Conservation (phyloP, 2,888 invertebrate species). For the Ctenicera cuprea region DNA sequence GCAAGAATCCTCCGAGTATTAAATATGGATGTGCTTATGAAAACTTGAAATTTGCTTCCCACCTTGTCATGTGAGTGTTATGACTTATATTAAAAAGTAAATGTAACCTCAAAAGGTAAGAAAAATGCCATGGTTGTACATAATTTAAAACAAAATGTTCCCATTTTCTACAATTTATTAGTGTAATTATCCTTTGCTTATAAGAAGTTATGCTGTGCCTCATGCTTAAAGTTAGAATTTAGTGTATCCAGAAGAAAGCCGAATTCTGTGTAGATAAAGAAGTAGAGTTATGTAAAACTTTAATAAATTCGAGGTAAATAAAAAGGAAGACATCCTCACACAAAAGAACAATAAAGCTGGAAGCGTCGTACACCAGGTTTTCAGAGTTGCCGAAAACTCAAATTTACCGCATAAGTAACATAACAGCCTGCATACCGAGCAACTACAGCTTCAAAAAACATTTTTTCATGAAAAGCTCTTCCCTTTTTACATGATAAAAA, state of each 20-base stretch:
- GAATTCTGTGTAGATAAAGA: not conserved
- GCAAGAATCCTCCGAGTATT: too few relatives aligned
- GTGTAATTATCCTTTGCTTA: not conserved
- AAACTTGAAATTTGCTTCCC: too few relatives aligned
- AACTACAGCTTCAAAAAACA: not conserved
- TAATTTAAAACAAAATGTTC: not conserved
- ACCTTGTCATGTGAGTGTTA: too few relatives aligned
- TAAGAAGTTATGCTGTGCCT: slow-evolving; percentile 11
- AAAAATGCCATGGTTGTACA: not conserved
- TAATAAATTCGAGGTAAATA: slow-evolving; percentile 21
- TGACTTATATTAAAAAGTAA: not conserved
- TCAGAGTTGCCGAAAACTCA: slow-evolving; percentile 8
- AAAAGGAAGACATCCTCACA: slow-evolving; percentile 3
- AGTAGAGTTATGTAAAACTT: slow-evolving; percentile 18
- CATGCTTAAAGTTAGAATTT: not conserved
- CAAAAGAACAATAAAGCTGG: slow-evolving; percentile 22
- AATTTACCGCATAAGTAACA: slow-evolving; percentile 24
- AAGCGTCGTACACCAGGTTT: slow-evolving; percentile 14
- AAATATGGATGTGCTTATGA: too few relatives aligned
- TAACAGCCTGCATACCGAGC: slow-evolving; percentile 9
- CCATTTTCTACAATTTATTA: slow-evolving; percentile 4
- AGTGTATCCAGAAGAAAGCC: not conserved
- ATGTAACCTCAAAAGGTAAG: not conserved
- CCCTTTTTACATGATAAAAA: slow-evolving; percentile 13
- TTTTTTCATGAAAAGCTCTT: slow-evolving; percentile 10